Evolutionary conservation across 2,888 invertebrate genomes (phyloP), one percentile per base, ranked within the genome.

Genomic region (Drosophila nigritarsus): DNA sequence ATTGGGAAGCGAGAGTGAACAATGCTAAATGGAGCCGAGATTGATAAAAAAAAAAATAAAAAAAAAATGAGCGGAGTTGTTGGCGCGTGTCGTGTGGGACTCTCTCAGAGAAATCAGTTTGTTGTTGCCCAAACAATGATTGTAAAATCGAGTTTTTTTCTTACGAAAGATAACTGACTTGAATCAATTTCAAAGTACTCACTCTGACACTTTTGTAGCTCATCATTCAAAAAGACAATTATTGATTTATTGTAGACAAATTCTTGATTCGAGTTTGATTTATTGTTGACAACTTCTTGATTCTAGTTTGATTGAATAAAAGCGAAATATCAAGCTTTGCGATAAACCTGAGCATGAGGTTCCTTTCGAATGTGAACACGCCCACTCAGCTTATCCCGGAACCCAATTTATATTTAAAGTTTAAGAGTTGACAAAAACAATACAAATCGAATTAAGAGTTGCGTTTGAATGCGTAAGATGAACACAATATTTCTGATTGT

Each of bases 1-100:
- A 45, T 24, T 45, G 15, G 8, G 13, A 45, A 20, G 20, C 45
- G 29, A 7, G 2, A 20, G 55, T 48, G 20, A 53, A 65, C 48
- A 74, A 60, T n/a, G 20, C 40, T 18, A 62, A 59, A 64, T 56
- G 49, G 5, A 42, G n/a, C 32, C 29, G 32, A 61, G 64, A 48
- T 36, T 20, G 32, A 30, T 65, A 27, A 18, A 51, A 34, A 30
- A 53, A 36, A n/a, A 27, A 18, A 51, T 29, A 30, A 53, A 36
- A n/a, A 24, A 18, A 45, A 34, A 24, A 65, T 45, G 15, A 24
- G 15, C 36, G n/a, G 45, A 50, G 50, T 30, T 27, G 42, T 51
- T 13, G 9, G 29, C 36, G 36, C 30, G 45, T 65, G 36, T 29
- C 45, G 18, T 27, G 18, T 45, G 32, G 42, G 20, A 42, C 4